Evolutionary conservation across 2,113 vertebrate species (phyloP).

Genomic region (Prunella himalayana): DNA sequence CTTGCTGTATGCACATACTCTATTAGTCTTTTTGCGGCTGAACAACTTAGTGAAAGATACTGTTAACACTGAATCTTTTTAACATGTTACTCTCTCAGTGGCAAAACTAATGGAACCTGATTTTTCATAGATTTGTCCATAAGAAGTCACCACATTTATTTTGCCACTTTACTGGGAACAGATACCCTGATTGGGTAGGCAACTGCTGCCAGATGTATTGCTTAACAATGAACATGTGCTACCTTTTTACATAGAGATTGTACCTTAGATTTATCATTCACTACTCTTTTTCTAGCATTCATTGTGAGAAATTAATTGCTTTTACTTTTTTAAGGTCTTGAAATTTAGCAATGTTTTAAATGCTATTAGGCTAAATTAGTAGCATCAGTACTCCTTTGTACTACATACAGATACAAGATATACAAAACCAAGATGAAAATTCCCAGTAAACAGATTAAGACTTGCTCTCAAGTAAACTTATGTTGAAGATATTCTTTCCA

Average conservation of each 20-base stretch:
- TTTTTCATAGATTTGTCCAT: not conserved
- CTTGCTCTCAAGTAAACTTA: not conserved
- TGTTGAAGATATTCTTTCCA: not conserved
- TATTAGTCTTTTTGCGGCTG: not conserved
- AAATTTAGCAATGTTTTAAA: not conserved
- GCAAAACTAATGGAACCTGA: not conserved
- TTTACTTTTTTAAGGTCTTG: not conserved
- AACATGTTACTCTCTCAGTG: not conserved
- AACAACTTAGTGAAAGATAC: not conserved
- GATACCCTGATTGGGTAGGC: not conserved
- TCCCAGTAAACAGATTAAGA: not conserved
- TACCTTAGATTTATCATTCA: not conserved
- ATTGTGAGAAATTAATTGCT: not conserved
- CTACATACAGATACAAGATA: not conserved
- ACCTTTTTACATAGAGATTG: not conserved
- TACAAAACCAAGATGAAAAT: not conserved
- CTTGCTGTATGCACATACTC: not conserved
- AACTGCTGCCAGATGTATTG: not conserved
- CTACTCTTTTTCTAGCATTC: not conserved
- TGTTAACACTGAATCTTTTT: not conserved
- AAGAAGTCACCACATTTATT: not conserved
- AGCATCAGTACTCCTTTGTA: not conserved
- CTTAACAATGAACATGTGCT: not conserved
- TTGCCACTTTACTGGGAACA: not conserved
- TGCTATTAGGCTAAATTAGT: not conserved